Percentiles rank a stretch among this genome's conserved stretches.
Conservation (phyloP, 1,140 invertebrate genomes). For the Mylabris phalerata region DNA sequence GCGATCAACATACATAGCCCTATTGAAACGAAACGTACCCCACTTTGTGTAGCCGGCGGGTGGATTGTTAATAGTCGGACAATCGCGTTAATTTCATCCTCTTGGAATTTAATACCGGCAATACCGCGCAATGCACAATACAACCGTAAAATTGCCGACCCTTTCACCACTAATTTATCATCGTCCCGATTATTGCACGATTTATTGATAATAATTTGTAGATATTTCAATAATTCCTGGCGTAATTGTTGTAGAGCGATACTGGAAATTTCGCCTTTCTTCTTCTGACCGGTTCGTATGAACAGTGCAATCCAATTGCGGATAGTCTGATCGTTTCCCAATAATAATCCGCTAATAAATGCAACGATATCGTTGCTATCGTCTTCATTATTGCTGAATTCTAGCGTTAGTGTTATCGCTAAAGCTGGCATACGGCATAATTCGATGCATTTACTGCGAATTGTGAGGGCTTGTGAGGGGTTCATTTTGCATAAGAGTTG, state of each 20-base stretch:
- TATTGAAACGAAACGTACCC: conserved; percentile 87
- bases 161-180: conserved; percentile 68
- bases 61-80: conserved; percentile 81
- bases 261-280: conserved; percentile 65
- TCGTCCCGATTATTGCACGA: conserved; percentile 51
- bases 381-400: conserved; percentile 37
- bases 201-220: conserved; percentile 54
- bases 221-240: conserved; percentile 67
- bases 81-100: conserved; percentile 82
- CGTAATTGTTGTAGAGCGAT: conserved; percentile 68
- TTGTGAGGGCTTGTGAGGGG: conserved; percentile 72
- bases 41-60: conserved; percentile 82
- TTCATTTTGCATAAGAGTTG: conserved; percentile 83
- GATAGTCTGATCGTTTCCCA: conserved; percentile 84
- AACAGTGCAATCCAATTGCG: conserved; percentile 87
- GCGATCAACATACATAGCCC: conserved; percentile 92
- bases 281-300: conserved; percentile 84
- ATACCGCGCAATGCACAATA: conserved; percentile 91
- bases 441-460: conserved; percentile 80
- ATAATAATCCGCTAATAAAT: conserved; percentile 83
- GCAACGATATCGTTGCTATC: conserved; percentile 56
- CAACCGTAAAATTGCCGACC: conserved; percentile 71
- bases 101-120: conserved; percentile 87
- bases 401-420: conserved; percentile 70
- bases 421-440: conserved; percentile 83